Evolutionary conservation across 64 coral and sea anemone species (phyloP).

Genomic region (Dendrophyllia cribrosa): DNA sequence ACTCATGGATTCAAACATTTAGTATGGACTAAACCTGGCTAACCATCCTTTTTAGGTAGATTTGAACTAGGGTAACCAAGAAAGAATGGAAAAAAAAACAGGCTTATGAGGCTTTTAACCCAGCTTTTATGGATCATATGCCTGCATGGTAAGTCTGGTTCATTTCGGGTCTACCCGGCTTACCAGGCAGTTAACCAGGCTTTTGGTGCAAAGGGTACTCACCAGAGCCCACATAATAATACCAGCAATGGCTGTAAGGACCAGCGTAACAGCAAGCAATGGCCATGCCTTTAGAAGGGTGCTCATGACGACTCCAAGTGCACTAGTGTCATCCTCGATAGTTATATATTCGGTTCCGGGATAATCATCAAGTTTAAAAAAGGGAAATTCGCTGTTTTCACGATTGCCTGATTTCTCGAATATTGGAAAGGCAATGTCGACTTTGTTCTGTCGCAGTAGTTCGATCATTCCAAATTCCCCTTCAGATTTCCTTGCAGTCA

Average conservation of each 20-base stretch:
- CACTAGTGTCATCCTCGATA: too few species aligned
- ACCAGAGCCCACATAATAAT: slow-evolving; percentile 27
- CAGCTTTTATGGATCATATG: too few species aligned
- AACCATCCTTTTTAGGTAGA: too few species aligned
- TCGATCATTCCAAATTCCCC: slow-evolving; percentile 2
- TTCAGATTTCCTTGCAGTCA: neutral
- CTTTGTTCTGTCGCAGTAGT: slow-evolving; percentile 6
- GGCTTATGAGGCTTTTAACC: too few species aligned
- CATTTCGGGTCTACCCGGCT: too few species aligned
- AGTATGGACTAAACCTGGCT: too few species aligned
- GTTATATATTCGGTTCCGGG: slow-evolving; percentile 57
- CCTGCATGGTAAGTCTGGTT: too few species aligned
- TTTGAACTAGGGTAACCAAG: too few species aligned
- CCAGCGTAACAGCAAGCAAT: slow-evolving; percentile 1
- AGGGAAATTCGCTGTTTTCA: neutral
- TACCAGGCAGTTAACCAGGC: too few species aligned
- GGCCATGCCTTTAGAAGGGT: neutral
- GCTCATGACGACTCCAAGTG: too few species aligned
- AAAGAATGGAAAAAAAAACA: too few species aligned
- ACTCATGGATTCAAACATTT: too few species aligned
- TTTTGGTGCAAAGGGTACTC: neutral
- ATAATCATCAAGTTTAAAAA: slow-evolving; percentile 18
- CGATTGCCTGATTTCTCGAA: neutral
- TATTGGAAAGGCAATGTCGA: neutral
- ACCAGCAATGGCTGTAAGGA: neutral